phyloP scores from a whole-genome alignment of 2,888 invertebrate species.

The Zootermopsis nevadensis region DNA sequence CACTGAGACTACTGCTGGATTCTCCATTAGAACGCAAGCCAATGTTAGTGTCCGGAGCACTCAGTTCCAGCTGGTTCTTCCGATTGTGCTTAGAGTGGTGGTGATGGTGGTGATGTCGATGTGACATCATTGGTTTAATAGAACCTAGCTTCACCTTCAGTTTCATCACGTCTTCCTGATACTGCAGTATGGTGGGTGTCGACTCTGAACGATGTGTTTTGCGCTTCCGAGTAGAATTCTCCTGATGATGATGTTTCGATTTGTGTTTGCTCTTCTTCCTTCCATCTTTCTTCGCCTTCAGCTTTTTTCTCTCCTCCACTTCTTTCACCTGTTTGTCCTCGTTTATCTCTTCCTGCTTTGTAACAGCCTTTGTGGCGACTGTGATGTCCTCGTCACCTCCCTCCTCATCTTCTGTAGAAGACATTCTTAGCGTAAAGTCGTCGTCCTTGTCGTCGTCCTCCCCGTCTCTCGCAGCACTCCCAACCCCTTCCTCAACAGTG shows the following conservation, averaged over 20 bases:
- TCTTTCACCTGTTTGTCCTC: constrained; percentile 34
- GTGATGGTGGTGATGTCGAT: constrained; percentile 46
- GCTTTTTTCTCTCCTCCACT: constrained; percentile 19
- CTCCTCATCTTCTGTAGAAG: constrained; percentile 42
- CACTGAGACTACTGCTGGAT: not conserved
- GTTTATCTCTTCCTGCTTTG: not conserved
- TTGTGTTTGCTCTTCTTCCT: constrained; percentile 51
- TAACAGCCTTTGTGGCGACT: not conserved
- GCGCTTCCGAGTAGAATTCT: constrained; percentile 38
- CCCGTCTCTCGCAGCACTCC: not conserved
- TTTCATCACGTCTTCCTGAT: constrained; percentile 51
- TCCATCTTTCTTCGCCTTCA: constrained; percentile 34
- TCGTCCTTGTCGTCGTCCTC: constrained; percentile 13
- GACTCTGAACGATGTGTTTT: constrained; percentile 41
- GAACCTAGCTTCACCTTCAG: constrained; percentile 51
- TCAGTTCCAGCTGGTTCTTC: not conserved
- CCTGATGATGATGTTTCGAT: constrained; percentile 45
- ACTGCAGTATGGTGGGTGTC: constrained; percentile 48
- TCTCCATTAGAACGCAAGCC: not conserved
- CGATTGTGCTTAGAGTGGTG: constrained; percentile 50
- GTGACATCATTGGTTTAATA: constrained; percentile 24
- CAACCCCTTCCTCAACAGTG: not conserved
- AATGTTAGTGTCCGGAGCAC: not conserved
- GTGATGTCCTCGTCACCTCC: not conserved
- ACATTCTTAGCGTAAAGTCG: constrained; percentile 26